Base-by-base conservation (phyloP, 2,797 vertebrate species). In the Phaenicophaeus curvirostris region DNA sequence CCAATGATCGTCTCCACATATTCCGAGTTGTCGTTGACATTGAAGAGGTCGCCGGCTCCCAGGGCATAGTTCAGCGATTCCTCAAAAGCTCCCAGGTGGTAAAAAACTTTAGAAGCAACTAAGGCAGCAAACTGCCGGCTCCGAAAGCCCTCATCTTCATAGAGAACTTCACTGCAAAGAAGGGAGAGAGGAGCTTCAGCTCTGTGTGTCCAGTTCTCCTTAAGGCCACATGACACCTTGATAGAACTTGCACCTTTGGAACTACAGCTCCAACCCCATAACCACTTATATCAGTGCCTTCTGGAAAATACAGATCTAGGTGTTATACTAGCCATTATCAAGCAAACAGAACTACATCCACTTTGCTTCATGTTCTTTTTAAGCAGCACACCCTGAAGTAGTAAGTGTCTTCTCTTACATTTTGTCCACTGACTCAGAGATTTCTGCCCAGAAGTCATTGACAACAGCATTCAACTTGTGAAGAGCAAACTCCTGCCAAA, bases 371-470 rank as follows among this genome's bases (percentile, higher is more conserved):
- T 18, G 6, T 6, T 59, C 33, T 63, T 76, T 82, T 62, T 37
- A 76, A 76, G 42, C 14, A 66, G 20, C 6, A 20, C 51, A 74
- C 39, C 15, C 62, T 73, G 28, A 87, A 66, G 81, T 54, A 94
- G 17, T 66, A 72, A 30, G 15, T 19, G 55, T 33, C 8, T 89
- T 68, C 16, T 83, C 99, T 99, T 99, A 99, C 99, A 99, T 99
- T 98, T 99, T 99, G 97, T 99, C 99, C 91, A 99, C 99, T n/a
- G 99, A 99, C 97, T 99, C 99, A 4, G 99, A 99, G 97, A 99
- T 99, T 97, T 99, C 99, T 96, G 99, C 99, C 99, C 99, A 99
- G 97, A 99, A 99, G 97, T 99, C 99, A 97, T 99, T 99, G 91
- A 99, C 99, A 89, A 99, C 98, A 81, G 98, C 98, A 97, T 99